A percentile compares a stretch with the other conserved stretches of the same genome.
Evolutionary conservation across 2,888 invertebrate species (phyloP).

Genomic region (Synergus laeviventris): DNA sequence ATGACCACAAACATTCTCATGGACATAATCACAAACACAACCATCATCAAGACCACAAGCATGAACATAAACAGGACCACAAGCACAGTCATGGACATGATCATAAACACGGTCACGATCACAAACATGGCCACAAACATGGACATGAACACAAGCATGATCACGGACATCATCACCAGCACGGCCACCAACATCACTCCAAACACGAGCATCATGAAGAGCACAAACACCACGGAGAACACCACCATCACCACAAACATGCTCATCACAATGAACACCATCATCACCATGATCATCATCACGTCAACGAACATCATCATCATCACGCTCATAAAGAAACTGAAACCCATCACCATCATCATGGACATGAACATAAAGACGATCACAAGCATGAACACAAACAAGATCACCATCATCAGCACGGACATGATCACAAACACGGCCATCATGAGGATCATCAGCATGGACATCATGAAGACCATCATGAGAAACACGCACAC

Average conservation of each 20-base stretch:
- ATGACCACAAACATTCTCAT: constrained; percentile 51
- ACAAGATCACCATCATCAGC: constrained; percentile 65
- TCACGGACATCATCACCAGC: constrained; percentile 63
- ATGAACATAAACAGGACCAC: constrained; percentile 57
- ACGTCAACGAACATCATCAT: constrained; percentile 68
- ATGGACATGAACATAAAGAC: constrained; percentile 68
- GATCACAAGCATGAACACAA: constrained; percentile 67
- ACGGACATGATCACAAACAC: constrained; percentile 65
- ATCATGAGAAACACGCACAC: constrained; percentile 60
- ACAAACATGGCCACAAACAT: constrained; percentile 58
- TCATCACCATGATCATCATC: constrained; percentile 69
- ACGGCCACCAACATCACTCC: constrained; percentile 64
- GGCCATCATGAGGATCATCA: constrained; percentile 59
- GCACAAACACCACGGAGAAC: constrained; percentile 65
- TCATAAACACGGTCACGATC: constrained; percentile 58
- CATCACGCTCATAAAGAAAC: constrained; percentile 68
- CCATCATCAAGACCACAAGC: constrained; percentile 55
- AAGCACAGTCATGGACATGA: constrained; percentile 61
- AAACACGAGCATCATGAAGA: constrained; percentile 65
- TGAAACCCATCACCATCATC: constrained; percentile 68
- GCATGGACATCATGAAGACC: constrained; percentile 56
- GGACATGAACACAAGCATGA: constrained; percentile 60
- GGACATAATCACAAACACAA: constrained; percentile 60
- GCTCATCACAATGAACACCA: constrained; percentile 68
- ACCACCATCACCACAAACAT: constrained; percentile 69